Evolutionary conservation across 2,797 vertebrate species (phyloP).

Genomic region (Arctocebus calabarensis): DNA sequence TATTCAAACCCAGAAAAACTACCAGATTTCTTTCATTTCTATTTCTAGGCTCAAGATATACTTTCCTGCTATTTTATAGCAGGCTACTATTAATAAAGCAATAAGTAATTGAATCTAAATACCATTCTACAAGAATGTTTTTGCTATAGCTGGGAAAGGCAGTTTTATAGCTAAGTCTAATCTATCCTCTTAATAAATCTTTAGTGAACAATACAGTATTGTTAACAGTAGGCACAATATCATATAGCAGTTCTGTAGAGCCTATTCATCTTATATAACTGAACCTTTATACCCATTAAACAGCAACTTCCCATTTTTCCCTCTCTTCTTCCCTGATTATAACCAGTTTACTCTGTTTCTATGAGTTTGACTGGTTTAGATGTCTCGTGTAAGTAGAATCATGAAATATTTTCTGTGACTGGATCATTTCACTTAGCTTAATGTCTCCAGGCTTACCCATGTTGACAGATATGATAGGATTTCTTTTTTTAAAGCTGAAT

Average conservation of each 20-base stretch:
- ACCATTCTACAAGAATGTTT: neutral
- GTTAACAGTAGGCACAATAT: neutral
- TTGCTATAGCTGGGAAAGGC: neutral
- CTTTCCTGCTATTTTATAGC: conserved; percentile 30
- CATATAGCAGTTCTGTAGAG: neutral
- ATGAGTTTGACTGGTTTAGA: neutral
- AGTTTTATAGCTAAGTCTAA: neutral
- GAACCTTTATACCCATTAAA: neutral
- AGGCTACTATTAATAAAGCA: neutral
- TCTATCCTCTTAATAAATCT: neutral
- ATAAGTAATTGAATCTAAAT: neutral
- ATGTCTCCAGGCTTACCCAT: neutral
- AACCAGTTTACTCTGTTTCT: neutral
- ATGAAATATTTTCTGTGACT: neutral
- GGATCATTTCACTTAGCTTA: neutral
- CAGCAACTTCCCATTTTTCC: neutral
- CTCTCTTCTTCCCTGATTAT: neutral
- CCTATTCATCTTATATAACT: neutral
- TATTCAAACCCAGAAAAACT: conserved; percentile 10
- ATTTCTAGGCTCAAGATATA: neutral
- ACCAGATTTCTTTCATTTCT: neutral
- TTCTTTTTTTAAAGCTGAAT: neutral
- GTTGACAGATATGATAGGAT: neutral
- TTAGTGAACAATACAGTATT: neutral
- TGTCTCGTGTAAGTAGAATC: neutral